Evolutionary conservation across 2,888 invertebrate species (phyloP), one percentile per base, ranked within the genome.

Genomic region (Eristalinus aeneus): DNA sequence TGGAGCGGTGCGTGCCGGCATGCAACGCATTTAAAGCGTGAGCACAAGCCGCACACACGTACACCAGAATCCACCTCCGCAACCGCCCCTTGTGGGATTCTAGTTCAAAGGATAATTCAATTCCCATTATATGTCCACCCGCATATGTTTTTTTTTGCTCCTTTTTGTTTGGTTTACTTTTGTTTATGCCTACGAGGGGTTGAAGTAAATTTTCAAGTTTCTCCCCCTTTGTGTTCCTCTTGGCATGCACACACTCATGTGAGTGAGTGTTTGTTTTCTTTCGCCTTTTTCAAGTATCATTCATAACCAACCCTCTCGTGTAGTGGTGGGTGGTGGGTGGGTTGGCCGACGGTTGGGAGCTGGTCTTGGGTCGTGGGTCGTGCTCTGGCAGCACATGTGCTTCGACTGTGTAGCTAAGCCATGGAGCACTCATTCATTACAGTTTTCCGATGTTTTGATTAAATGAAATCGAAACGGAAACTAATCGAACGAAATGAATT

Each of bases 401-500:
- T 60, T 32, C 68, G n/a, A n/a, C 39, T 39, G n/a, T 39, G 12
- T 20, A 20, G 53, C 58, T 39, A 12, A 32, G 69, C 67, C 46
- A 80, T 72, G 63, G 67, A 63, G 69, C 64, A 68, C 81, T 86
- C 85, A 86, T 86, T 82, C 86, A 86, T 86, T 86, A 86, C 81
- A 86, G 77, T 86, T 69, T 86, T 81, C 77, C 82, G 86, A 86
- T 86, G 86, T 86, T 86, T 82, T 86, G 81, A 86, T 86, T 86
- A 86, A 86, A 86, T 86, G 86, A 86, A 86, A 86, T 86, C 81
- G 81, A 86, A 86, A 86, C 86, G 86, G 86, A 86, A 86, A 86
- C 81, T 86, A 86, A 86, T 86, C 86, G 86, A 86, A 86, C 71
- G 86, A 81, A 86, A 86, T 86, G 86, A 86, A 86, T 86, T 86